Conservation (phyloP, 2,888 invertebrate species). For the Drosophila ustulata region DNA sequence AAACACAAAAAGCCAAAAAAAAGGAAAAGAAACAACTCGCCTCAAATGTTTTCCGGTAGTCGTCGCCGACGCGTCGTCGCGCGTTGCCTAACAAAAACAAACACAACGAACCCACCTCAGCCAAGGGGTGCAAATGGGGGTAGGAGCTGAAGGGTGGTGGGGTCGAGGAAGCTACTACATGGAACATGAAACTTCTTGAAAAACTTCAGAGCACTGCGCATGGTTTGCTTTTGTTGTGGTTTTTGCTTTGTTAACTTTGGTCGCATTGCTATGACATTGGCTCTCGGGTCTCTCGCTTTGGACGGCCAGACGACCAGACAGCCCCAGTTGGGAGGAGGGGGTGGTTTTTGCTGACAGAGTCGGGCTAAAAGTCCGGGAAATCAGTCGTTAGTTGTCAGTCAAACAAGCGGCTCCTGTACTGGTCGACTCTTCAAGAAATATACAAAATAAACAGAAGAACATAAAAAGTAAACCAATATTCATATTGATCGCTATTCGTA, state of each 20-base stretch:
- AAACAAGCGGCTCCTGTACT: conserved; percentile 58
- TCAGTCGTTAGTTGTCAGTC: conserved; percentile 78
- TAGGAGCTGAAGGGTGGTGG: neutral
- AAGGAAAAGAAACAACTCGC: conserved; percentile 46
- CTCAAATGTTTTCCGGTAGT: conserved; percentile 70
- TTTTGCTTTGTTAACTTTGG: conserved; percentile 79
- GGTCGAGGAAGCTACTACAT: conserved; percentile 22
- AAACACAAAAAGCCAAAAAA: conserved; percentile 11
- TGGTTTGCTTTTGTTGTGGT: conserved; percentile 78
- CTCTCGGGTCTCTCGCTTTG: conserved; percentile 28
- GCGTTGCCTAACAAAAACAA: conserved; percentile 53
- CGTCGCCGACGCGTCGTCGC: conserved; percentile 26
- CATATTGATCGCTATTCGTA: conserved; percentile 54
- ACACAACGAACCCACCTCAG: conserved; percentile 35
- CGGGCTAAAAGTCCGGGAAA: conserved; percentile 51
- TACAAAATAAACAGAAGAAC: neutral
- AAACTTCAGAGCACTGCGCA: conserved; percentile 72
- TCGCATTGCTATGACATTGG: conserved; percentile 83
- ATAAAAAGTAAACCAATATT: conserved; percentile 1
- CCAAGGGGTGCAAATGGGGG: conserved; percentile 2
- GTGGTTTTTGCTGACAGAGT: conserved; percentile 13
- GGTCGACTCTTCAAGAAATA: conserved; percentile 24
- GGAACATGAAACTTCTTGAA: conserved; percentile 67
- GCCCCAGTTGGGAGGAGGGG: neutral
- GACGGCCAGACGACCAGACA: conserved; percentile 16